phyloP scores from a whole-genome alignment of 2,113 vertebrate genomes.

The Elgaria multicarinata region DNA sequence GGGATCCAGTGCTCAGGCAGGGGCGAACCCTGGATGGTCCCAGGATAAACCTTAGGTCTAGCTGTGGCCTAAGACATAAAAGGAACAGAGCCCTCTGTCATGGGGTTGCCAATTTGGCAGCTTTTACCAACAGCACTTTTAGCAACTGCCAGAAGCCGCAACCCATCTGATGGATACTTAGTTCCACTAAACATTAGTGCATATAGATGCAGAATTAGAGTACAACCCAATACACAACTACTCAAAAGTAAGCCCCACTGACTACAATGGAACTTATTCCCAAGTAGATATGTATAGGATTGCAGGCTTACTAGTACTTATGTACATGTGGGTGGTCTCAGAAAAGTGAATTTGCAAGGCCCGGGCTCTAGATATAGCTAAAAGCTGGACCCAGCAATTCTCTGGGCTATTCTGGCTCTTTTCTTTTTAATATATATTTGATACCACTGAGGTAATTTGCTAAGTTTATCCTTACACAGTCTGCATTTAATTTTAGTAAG shows the following conservation, averaged over 20 bases:
- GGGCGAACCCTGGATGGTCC: no score
- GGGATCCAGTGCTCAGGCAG: no score
- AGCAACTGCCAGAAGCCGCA: neutral
- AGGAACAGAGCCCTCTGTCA: neutral
- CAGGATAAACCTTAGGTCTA: no score
- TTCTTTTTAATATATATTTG: constrained; percentile 40
- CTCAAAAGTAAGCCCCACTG: no score
- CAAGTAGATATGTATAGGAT: no score
- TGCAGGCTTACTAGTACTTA: neutral
- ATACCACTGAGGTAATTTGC: constrained; percentile 48
- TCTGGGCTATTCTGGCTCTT: constrained; percentile 18
- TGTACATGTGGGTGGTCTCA: neutral
- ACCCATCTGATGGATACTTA: neutral
- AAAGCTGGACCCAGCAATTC: neutral
- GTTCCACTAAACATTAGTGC: neutral
- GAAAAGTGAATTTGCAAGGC: neutral
- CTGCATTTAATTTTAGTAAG: constrained; percentile 65
- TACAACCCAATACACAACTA: no score
- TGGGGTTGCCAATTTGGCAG: neutral
- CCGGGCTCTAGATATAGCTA: constrained; percentile 30
- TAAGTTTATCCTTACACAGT: constrained; percentile 48
- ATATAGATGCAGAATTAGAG: neutral
- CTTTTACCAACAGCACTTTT: neutral
- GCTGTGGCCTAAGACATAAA: no score
- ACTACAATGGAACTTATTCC: no score